Base-by-base conservation (phyloP, 2,113 vertebrate species). In the Emydura subglobosa region DNA sequence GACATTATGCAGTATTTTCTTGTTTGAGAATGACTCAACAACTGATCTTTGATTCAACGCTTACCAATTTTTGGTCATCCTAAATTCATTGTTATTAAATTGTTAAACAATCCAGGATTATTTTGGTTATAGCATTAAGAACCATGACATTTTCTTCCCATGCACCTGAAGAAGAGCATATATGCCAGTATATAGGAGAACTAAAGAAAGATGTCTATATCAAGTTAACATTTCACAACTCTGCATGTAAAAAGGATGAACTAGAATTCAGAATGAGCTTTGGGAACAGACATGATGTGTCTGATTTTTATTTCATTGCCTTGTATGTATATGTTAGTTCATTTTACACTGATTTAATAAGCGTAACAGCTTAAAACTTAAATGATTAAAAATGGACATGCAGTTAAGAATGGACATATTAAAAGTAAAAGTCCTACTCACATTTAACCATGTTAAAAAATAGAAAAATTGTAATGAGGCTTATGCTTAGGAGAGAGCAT, bases 401-500 rank as follows among this genome's bases (percentile, higher is more conserved):
- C 16, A 89, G 83, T 78, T 88, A 86, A 54, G 94, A 91, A 88
- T 91, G 95, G 95, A 93, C 49, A 85, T 86, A 95, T 95, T 96
- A 97, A 95, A 97, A 97, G 94, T 96, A 98, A 97, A 98, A 97
- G 89, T 42, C 85, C 68, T 65, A 76, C 83, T 97, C 57, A 54
- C 91, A 97, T 94, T 93, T 91, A 96, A 85, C 85, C 83, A 89
- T 51, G 59, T 93, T 96, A 93, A 94, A 95, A 97, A 97, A 86
- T 2, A 95, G 54, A 96, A 93, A 98, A 97, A 97, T 9, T 97
- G 95, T 97, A 97, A 97, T 93, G 88, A 98, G 86, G 85, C 85
- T 94, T 92, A 95, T 91, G 94, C 93, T 98, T 97, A 95, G 96
- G 93, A 97, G 95, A 85, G 93, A 97, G 94, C 95, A 96, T 94